phyloP scores from a whole-genome alignment of 2,888 invertebrate species.

The Drosophila paranaensis region DNA sequence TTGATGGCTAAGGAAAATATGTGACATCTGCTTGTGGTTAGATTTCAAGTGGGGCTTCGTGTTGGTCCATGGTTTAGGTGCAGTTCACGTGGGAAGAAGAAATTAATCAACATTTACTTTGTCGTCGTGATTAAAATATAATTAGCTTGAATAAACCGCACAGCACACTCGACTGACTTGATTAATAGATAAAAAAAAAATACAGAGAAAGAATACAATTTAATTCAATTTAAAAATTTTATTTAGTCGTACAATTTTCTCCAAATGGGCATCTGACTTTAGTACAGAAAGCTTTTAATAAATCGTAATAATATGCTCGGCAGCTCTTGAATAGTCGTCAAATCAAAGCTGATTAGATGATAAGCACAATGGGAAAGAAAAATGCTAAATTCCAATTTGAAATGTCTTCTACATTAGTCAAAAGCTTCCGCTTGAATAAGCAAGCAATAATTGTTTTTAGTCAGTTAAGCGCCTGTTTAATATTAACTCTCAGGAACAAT shows the following conservation, averaged over 20 bases:
- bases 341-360: not conserved
- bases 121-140: conserved; percentile 48
- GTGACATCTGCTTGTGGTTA: conserved; percentile 19
- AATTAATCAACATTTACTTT: conserved; percentile 56
- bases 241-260: not conserved
- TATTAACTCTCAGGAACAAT: conserved; percentile 60
- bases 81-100: conserved; percentile 15
- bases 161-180: conserved; percentile 31
- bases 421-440: not conserved
- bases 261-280: not conserved
- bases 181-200: conserved; percentile 29
- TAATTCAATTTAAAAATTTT: not conserved
- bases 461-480: conserved; percentile 46
- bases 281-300: not conserved
- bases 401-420: not conserved
- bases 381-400: not conserved
- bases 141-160: conserved; percentile 48
- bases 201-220: not conserved
- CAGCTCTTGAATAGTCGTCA: not conserved
- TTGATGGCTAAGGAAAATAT: conserved; percentile 44
- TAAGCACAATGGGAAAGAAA: not conserved
- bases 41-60: not conserved
- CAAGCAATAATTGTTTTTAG: not conserved
- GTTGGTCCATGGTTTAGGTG: not conserved
- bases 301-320: not conserved